Evolutionary conservation across 2,113 vertebrate species (phyloP), one percentile per base, ranked within the genome.

Genomic region (Trogon melanurus): DNA sequence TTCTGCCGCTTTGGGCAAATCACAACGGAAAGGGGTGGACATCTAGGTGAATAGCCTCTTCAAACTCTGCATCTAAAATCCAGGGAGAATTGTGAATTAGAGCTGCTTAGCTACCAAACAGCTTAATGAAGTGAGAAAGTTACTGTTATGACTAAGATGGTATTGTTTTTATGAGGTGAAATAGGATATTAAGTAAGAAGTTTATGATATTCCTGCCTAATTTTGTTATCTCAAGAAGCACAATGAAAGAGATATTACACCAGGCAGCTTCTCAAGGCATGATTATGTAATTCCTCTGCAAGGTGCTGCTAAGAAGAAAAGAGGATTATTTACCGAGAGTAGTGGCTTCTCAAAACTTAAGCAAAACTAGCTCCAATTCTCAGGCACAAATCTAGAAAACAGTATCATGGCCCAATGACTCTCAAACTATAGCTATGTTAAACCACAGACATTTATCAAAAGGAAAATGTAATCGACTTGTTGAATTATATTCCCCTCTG

Each of bases 101-200:
- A 84, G 41, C 22, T 94, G 56, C 44, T 86, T 65, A 81, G 27
- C 65, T 91, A 69, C 34, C 80, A 85, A 87, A 72, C 17, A 64
- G 34, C 67, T 88, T 80, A 41, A 91, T 88, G 84, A 92, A 95
- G 86, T 64, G 56, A 13, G 2, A 20, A 93, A 87, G 53, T 79
- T 91, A 76, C 38, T 60, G 11, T 67, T 92, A 56, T 25, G 48
- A 53, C 30, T 70, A 85, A 61, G 62, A 81, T 66, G 16, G 13
- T 58, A 50, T 70, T 65, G 45, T 27, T 79, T 97, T 91, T 66
- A 95, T 79, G 87, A 89, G 16, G n/a, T 41, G 16, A 85, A 85
- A 91, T 82, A 82, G 76, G 91, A 94, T 82, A 75, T 79, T 85
- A 87, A 91, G 47, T 65, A 81, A 93, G 44, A 92, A 74, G 23